Conservation (phyloP, 2,888 invertebrate species). For the Subacronicta megacephala region DNA sequence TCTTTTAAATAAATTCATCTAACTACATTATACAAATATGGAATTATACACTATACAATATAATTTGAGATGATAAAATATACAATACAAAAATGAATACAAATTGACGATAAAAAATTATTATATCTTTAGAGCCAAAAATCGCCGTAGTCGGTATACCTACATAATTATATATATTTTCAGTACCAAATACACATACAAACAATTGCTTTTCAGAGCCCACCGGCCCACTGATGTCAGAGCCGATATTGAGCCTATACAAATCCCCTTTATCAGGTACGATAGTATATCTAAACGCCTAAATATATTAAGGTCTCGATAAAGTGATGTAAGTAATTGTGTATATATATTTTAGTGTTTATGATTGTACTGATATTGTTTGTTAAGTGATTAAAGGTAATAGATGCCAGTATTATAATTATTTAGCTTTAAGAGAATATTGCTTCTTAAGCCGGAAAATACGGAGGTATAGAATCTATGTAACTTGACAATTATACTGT, state of each 20-base stretch:
- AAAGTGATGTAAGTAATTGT: slow-evolving; percentile 21
- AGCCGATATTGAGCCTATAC: slow-evolving; percentile 86
- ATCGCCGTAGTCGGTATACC: slow-evolving; percentile 39
- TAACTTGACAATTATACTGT: no score
- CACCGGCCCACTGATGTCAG: slow-evolving; percentile 82
- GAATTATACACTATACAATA: no score
- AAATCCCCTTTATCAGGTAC: slow-evolving; percentile 88
- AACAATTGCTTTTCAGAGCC: slow-evolving; percentile 81
- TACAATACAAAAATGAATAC: no score
- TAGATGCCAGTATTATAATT: no score
- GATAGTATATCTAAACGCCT: slow-evolving; percentile 39
- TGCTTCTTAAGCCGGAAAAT: no score
- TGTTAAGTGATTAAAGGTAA: background rate
- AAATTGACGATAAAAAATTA: background rate
- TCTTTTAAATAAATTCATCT: no score
- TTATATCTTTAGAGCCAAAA: background rate
- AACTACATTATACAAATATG: no score
- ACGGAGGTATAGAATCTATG: no score
- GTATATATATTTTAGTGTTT: slow-evolving; percentile 5
- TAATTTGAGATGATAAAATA: no score
- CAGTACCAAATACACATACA: slow-evolving; percentile 33
- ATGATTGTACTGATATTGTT: background rate
- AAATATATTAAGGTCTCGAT: slow-evolving; percentile 39
- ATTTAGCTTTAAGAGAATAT: no score
- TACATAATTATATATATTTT: slow-evolving; percentile 26